Conservation (phyloP, 2,113 vertebrate genomes). For the Oreochromis spilurus region DNA sequence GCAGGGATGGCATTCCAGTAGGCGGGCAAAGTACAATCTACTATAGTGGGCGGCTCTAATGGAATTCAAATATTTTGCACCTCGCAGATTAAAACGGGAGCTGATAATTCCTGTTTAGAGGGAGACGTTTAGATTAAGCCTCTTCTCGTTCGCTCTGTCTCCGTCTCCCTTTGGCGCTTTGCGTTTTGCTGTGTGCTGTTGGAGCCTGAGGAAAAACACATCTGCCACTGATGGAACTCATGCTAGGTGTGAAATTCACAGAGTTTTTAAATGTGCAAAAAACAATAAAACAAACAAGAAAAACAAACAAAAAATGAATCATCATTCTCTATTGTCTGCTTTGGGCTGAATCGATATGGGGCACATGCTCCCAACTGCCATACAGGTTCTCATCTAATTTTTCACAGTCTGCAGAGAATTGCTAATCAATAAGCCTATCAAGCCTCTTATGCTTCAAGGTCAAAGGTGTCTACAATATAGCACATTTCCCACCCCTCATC, state of each 20-base stretch:
- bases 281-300: neutral
- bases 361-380: neutral
- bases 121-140: slow-evolving; percentile 20
- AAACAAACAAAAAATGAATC: neutral
- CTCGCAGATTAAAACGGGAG: slow-evolving; percentile 32
- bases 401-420: neutral
- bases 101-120: slow-evolving; percentile 42
- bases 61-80: slow-evolving; percentile 51
- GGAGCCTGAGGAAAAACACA: slow-evolving; percentile 4
- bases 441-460: slow-evolving; percentile 38
- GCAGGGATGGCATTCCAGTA: slow-evolving; percentile 36
- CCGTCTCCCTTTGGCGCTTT: neutral
- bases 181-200: neutral
- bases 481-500: neutral
- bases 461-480: neutral
- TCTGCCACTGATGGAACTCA: neutral
- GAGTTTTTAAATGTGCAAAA: neutral
- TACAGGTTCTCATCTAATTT: neutral
- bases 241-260: slow-evolving; percentile 2
- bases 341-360: neutral
- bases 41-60: slow-evolving; percentile 50
- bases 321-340: slow-evolving; percentile 1
- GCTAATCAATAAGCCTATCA: slow-evolving; percentile 41
- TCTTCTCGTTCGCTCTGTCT: neutral
- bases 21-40: slow-evolving; percentile 49